Evolutionary conservation across 2,113 vertebrate genomes (phyloP).

Genomic region (Camarhynchus parvulus): DNA sequence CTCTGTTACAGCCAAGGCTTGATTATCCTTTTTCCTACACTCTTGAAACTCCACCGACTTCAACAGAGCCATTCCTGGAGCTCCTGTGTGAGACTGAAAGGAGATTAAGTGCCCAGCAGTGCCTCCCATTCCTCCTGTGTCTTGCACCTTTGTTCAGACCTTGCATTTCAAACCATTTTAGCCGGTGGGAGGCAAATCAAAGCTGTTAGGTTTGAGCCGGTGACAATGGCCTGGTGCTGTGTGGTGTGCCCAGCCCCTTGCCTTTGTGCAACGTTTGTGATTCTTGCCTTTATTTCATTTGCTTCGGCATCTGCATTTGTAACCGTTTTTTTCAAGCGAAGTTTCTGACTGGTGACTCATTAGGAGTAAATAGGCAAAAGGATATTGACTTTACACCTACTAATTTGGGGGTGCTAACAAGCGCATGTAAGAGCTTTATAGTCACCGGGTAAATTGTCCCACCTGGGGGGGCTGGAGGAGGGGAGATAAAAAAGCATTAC

Average conservation of each 20-base stretch:
- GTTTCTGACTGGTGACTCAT: slow-evolving; percentile 55
- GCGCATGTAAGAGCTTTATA: slow-evolving; percentile 43
- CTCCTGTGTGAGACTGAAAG: slow-evolving; percentile 55
- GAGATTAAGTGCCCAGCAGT: slow-evolving; percentile 66
- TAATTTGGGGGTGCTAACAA: slow-evolving; percentile 68
- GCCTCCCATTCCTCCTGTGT: slow-evolving; percentile 50
- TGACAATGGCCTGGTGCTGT: slow-evolving; percentile 60
- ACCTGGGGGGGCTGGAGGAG: slow-evolving; percentile 37
- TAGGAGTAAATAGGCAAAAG: slow-evolving; percentile 60
- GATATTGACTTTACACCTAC: slow-evolving; percentile 65
- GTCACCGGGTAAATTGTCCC: slow-evolving; percentile 19
- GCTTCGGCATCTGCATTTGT: slow-evolving; percentile 55
- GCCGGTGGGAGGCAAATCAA: slow-evolving; percentile 63
- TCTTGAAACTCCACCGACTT: neutral
- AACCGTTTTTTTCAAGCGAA: slow-evolving; percentile 6
- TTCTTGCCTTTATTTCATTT: slow-evolving; percentile 57
- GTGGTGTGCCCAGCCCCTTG: slow-evolving; percentile 42
- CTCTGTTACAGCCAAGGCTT: neutral
- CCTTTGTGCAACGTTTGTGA: slow-evolving; percentile 11
- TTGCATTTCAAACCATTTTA: slow-evolving; percentile 68
- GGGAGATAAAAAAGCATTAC: slow-evolving; percentile 1
- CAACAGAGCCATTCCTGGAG: slow-evolving; percentile 23
- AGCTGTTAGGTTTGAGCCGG: slow-evolving; percentile 59
- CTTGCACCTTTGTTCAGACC: slow-evolving; percentile 68
- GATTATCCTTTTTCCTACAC: slow-evolving; percentile 20